Evolutionary conservation across 2,113 vertebrate genomes (phyloP), one percentile per base, ranked within the genome.

Genomic region (Leucosticte australis): DNA sequence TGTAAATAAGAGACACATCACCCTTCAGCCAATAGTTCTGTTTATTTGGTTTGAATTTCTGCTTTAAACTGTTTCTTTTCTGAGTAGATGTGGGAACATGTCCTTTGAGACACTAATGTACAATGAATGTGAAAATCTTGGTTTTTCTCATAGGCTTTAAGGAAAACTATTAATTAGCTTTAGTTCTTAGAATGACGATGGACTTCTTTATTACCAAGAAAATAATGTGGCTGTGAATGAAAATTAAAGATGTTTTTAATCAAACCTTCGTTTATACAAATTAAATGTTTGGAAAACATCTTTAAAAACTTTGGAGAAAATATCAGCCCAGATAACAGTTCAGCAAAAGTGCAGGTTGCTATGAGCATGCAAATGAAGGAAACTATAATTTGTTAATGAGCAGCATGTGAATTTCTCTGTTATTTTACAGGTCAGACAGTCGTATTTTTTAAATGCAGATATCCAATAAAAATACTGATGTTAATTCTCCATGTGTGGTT

Each of bases 1-100:
- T 67, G 50, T 31, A 70, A 89, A 81, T 55, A 39, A 53, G 68
- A 87, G 52, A 67, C 50, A 62, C 28, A 15, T 5, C 24, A 80
- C 19, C 42, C 68, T 67, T 59, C 50, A 84, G 83, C 68, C 91
- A 94, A 33, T 46, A 67, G 41, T 50, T 89, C 56, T 91, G 47
- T 91, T 81, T 92, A 62, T 94, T 95, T 94, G 42, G 37, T 96
- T 94, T 75, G 35, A 87, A 65, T 87, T 87, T 83, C 73, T 84
- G 15, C 9, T 87, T 92, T 81, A 91, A 91, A 63, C 7, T 9
- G 10, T 59, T 92, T 89, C 8, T 52, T 87, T 89, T 92, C 83
- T 55, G 52, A 75, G 52, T 69, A 78, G 26, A 47, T 35, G 68
- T 59, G 55, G 59, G 16, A 94, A 74, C 28, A 7, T 11, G 16